Conservation (phyloP, 2,113 vertebrate genomes). For the Forbesichthys agassizii region DNA sequence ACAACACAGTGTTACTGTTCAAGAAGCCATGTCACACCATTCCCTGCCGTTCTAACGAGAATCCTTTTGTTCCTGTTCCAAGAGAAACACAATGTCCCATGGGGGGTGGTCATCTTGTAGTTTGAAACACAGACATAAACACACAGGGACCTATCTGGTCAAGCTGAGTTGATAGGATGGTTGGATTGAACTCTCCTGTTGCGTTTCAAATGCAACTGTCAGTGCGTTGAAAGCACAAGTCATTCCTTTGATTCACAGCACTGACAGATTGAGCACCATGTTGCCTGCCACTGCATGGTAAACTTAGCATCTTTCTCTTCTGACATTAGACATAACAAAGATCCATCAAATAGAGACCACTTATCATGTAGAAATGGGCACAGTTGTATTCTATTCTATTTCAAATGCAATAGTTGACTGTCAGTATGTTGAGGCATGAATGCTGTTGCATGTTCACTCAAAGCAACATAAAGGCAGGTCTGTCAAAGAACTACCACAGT, state of each 20-base stretch:
- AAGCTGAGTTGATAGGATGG: conserved; percentile 16
- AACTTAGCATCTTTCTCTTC: background rate
- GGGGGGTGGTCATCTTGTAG: conserved; percentile 9
- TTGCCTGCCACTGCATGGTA: background rate
- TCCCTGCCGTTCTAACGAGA: background rate
- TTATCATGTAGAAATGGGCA: background rate
- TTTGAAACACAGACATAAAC: conserved; percentile 23
- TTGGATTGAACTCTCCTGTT: no score
- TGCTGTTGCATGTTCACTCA: background rate
- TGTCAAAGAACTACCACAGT: no score
- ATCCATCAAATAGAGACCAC: background rate
- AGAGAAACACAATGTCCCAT: conserved; percentile 25
- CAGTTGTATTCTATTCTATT: background rate
- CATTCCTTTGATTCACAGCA: no score
- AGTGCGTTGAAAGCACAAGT: no score
- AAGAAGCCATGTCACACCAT: conserved; percentile 24
- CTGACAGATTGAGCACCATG: background rate
- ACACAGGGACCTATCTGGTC: background rate
- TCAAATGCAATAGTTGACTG: background rate
- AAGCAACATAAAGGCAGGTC: background rate
- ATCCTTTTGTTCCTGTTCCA: conserved; percentile 48
- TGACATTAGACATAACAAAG: background rate
- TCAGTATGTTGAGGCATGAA: background rate
- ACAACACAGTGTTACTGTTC: conserved; percentile 37
- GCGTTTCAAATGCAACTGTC: background rate